These are phyloP conservation scores for Mus spretus DNA, from an alignment of 2,797 vertebrate genomes.

Conservation along the genomic window DNA sequence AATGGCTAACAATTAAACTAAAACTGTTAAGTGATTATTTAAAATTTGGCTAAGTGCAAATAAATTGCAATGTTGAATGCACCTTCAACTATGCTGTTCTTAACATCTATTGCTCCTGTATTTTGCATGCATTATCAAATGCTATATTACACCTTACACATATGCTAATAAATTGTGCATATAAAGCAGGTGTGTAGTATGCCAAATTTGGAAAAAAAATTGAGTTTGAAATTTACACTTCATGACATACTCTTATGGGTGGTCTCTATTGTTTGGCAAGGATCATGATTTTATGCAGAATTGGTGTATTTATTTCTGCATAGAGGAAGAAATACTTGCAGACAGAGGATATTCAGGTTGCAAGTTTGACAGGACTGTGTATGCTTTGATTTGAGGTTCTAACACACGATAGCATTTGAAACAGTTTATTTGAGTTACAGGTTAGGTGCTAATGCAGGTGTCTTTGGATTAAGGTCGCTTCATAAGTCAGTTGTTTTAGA, in stretches of 20 bases:
- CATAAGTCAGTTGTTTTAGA: slow-evolving; percentile 67
- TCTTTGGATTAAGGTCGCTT: slow-evolving; percentile 68
- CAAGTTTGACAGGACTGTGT: slow-evolving; percentile 73
- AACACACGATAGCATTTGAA: slow-evolving; percentile 67
- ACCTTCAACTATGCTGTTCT: slow-evolving; percentile 29
- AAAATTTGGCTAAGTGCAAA: slow-evolving; percentile 88
- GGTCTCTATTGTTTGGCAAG: slow-evolving; percentile 72
- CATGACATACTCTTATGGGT: background rate
- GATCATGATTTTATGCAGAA: slow-evolving; percentile 45
- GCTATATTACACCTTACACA: background rate
- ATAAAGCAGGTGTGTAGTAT: background rate
- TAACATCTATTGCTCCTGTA: slow-evolving; percentile 7
- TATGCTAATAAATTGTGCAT: background rate
- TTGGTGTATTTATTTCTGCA: slow-evolving; percentile 75
- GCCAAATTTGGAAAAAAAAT: background rate
- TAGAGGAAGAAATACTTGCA: slow-evolving; percentile 66
- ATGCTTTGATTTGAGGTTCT: slow-evolving; percentile 58
- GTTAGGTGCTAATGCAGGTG: slow-evolving; percentile 78
- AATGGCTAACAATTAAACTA: slow-evolving; percentile 70
- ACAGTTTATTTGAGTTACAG: slow-evolving; percentile 73
- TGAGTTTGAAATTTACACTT: background rate
- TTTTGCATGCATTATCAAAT: slow-evolving; percentile 47
- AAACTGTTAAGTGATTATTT: slow-evolving; percentile 61
- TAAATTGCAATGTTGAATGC: slow-evolving; percentile 60
- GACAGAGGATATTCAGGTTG: slow-evolving; percentile 67